Percentiles rank a stretch among this genome's conserved stretches.
phyloP scores from a whole-genome alignment of 2,113 vertebrate species.

The Erpornis zantholeuca region DNA sequence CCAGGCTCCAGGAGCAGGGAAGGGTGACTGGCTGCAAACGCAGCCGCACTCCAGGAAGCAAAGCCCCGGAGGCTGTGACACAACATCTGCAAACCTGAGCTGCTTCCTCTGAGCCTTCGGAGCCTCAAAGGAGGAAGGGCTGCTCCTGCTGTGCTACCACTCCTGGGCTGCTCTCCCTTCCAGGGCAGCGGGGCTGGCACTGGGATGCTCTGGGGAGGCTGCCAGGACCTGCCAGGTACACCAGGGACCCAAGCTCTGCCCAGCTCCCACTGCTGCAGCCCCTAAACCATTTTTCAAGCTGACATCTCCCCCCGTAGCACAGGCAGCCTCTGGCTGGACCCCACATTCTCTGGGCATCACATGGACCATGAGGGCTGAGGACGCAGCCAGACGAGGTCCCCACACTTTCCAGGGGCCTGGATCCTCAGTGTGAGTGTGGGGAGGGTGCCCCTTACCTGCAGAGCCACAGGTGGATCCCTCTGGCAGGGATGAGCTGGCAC shows the following conservation, averaged over 20 bases:
- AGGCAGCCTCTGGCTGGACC: background rate
- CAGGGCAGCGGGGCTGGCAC: rapidly evolving
- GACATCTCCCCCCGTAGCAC: background rate
- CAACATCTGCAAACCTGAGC: background rate
- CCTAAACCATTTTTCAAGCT: no score
- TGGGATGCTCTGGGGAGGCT: background rate
- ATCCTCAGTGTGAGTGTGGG: rapidly evolving
- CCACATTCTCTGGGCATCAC: rapidly evolving
- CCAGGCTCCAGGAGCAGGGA: rapidly evolving
- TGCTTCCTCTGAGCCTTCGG: background rate
- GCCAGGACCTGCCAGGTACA: background rate
- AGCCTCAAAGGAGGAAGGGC: background rate
- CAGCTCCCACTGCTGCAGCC: background rate
- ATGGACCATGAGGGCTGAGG: rapidly evolving
- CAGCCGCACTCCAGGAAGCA: slow-evolving; percentile 4
- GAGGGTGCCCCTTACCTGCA: background rate
- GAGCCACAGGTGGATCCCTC: background rate
- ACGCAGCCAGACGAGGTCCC: rapidly evolving
- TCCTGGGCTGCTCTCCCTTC: background rate
- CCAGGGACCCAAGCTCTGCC: background rate
- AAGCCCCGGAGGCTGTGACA: slow-evolving; percentile 9
- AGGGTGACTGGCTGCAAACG: background rate
- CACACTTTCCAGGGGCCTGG: background rate
- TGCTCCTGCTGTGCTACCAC: rapidly evolving
- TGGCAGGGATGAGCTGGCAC: background rate